A percentile compares a stretch with the other conserved stretches of the same genome.
Conservation (phyloP, 2,797 vertebrate genomes). For the Enteromius argenteus region DNA sequence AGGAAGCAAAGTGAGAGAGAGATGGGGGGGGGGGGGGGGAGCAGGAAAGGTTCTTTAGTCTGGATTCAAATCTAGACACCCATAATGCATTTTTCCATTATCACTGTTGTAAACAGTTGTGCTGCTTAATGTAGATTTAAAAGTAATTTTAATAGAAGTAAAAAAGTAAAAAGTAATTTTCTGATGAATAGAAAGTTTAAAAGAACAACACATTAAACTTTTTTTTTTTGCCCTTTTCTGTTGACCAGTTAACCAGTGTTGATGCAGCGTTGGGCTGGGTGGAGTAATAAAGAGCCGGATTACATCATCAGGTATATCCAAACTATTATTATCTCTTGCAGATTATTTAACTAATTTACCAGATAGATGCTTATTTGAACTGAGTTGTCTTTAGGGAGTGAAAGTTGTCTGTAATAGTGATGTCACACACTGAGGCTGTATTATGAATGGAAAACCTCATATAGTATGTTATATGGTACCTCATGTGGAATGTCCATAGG, state of each 20-base stretch:
- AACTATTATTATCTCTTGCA: background rate
- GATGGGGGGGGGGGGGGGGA: too few relatives aligned
- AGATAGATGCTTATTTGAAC: slow-evolving; percentile 5
- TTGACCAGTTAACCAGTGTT: background rate
- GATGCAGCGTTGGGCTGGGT: background rate
- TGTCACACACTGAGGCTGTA: background rate
- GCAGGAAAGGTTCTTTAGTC: too few relatives aligned
- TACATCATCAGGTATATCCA: background rate
- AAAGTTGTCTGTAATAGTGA: background rate
- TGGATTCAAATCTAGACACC: too few relatives aligned
- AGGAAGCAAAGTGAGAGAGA: too few relatives aligned
- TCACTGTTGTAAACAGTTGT: too few relatives aligned
- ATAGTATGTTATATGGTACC: background rate
- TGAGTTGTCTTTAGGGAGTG: background rate
- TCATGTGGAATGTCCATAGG: background rate
- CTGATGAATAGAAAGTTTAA: background rate
- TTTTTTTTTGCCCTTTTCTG: background rate
- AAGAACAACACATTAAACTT: background rate
- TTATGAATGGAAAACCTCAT: background rate
- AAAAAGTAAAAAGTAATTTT: background rate
- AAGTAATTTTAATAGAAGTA: too few relatives aligned
- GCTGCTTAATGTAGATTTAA: too few relatives aligned
- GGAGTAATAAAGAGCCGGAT: background rate
- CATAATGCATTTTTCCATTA: too few relatives aligned
- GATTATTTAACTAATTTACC: background rate